Conservation (phyloP, 2,797 vertebrate species). For the Oreochromis grahami region DNA sequence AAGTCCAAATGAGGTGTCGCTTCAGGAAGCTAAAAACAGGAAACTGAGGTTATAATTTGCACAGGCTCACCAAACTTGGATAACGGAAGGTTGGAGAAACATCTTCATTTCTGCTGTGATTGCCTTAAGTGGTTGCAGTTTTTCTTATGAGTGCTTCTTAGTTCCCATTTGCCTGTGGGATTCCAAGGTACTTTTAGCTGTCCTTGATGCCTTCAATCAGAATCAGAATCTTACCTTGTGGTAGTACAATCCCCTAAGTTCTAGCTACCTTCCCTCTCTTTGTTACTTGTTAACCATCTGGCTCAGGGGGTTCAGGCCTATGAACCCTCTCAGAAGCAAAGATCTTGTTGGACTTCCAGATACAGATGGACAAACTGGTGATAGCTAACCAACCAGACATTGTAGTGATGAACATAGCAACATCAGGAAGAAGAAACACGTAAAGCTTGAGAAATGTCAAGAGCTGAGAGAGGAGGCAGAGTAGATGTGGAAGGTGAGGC, state of each 20-base stretch:
- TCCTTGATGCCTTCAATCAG: background rate
- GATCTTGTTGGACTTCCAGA: background rate
- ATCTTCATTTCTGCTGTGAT: background rate
- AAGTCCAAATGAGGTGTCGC: background rate
- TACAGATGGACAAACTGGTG: background rate
- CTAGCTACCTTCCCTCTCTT: background rate
- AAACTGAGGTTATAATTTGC: background rate
- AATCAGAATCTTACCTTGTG: background rate
- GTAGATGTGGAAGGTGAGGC: background rate
- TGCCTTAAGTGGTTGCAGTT: background rate
- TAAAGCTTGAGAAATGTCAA: background rate
- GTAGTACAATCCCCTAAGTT: background rate
- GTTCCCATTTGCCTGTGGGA: background rate
- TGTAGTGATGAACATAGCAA: background rate
- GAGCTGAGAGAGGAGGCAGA: fast-evolving
- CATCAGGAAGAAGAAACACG: background rate
- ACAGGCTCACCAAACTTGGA: background rate
- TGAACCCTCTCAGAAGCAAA: background rate
- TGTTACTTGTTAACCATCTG: background rate
- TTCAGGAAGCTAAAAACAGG: background rate
- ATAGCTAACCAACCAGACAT: background rate
- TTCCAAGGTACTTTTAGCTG: background rate
- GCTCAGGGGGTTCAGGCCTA: background rate
- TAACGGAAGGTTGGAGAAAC: background rate
- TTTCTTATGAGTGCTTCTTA: background rate